phyloP scores from a whole-genome alignment of 1,140 invertebrate genomes.

The Leptinotarsa texana region DNA sequence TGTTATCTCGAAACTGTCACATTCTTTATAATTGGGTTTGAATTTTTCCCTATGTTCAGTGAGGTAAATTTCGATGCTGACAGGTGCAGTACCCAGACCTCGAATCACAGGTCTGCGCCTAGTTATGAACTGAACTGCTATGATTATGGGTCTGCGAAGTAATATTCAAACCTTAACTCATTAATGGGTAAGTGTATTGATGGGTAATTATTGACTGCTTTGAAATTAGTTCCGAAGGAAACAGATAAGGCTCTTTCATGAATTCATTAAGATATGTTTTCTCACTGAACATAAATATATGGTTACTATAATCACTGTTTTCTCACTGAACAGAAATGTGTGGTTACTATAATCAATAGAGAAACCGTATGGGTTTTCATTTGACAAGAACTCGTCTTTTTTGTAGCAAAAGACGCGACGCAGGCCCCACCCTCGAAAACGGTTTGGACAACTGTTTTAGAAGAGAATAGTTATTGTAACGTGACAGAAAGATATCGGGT shows the following conservation, averaged over 20 bases:
- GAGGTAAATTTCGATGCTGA: conserved; percentile 61
- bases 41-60: conserved; percentile 50
- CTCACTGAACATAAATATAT: conserved; percentile 61
- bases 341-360: conserved; percentile 38
- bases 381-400: conserved; percentile 55
- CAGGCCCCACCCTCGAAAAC: conserved; percentile 40
- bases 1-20: conserved; percentile 52
- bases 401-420: conserved; percentile 63
- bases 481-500: conserved; percentile 54
- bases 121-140: conserved; percentile 58
- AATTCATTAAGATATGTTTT: conserved; percentile 59
- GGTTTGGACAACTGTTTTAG: conserved; percentile 58
- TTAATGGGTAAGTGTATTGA: conserved; percentile 52
- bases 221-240: conserved; percentile 54
- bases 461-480: conserved; percentile 49
- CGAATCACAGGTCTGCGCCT: conserved; percentile 61
- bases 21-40: conserved; percentile 52
- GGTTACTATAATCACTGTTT: conserved; percentile 50
- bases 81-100: conserved; percentile 55
- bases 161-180: conserved; percentile 59
- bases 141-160: conserved; percentile 57
- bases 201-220: conserved; percentile 50
- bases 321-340: too few species aligned
- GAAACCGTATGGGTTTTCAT: conserved; percentile 51
- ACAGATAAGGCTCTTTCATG: conserved; percentile 55